Base-by-base conservation (phyloP, 2,888 invertebrate genomes). In the Matsumyia berberina region DNA sequence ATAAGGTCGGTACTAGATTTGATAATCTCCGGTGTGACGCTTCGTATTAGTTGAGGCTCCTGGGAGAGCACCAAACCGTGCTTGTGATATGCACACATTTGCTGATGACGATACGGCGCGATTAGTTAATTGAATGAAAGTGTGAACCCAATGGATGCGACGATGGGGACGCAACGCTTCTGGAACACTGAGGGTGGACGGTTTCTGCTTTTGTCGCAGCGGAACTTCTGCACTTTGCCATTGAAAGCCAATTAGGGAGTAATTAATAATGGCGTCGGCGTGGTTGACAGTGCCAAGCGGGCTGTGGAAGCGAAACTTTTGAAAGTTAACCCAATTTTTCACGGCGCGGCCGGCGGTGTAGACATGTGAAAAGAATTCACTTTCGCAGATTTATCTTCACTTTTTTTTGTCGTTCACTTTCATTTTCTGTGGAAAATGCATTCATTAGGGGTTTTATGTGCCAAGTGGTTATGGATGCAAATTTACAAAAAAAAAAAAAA, bases 51-150 rank as follows among this genome's bases (percentile, higher is more conserved):
- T 77, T 69, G 57, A 76, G 76, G 46, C 74, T 44, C 35, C 44
- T 33, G 11, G 39, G 15, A 3, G 17, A 57, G 24, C 12, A 5
- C 19, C 53, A 35, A 11, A 46, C 9, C 35, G 64, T 29, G 57
- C 77, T 81, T 76, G 51, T 76, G 76, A 81, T 64, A 67, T 76
- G 55, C 35, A 29, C n/a, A 49, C 62, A 53, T 73, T 33, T 44
- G 58, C 70, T 60, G 77, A 80, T 80, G 81, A 82, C 70, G 81
- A 76, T 78, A 46, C 64, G 78, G 67, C 55, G n/a, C 74, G 85
- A 85, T 85, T 85, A 85, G 85, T 72, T 85, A 85, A 85, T 85
- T 85, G 85, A 85, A 85, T 70, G 85, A 85, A 85, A 85, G 80
- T 57, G 77, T 60, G 79, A 72, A 70, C 35, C 29, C 11, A 15